These are phyloP conservation scores for Endotricha flammealis DNA, from an alignment of 2,888 invertebrate species.

Conservation along the genomic window DNA sequence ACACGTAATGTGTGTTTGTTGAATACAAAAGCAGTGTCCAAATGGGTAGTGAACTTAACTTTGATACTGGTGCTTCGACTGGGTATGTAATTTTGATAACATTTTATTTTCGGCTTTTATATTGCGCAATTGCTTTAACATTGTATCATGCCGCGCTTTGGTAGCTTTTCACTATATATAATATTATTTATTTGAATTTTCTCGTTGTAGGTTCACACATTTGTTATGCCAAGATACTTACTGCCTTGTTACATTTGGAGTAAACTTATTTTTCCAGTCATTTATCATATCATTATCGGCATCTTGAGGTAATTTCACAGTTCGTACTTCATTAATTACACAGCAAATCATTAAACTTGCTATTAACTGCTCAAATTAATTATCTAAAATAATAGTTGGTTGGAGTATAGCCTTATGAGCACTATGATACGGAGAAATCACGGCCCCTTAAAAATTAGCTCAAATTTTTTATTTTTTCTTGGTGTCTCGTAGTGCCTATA, in stretches of 20 bases:
- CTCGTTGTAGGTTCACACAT: constrained; percentile 33
- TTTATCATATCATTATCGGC: constrained; percentile 49
- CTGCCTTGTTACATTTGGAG: constrained; percentile 47
- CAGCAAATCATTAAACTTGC: constrained; percentile 5
- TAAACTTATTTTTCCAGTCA: constrained; percentile 43
- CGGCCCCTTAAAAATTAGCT: no score
- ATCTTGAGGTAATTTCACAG: constrained; percentile 49
- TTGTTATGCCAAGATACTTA: constrained; percentile 45
- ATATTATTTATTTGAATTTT: constrained; percentile 18
- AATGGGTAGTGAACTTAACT: constrained; percentile 69
- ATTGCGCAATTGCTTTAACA: constrained; percentile 49
- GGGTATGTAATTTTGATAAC: constrained; percentile 38
- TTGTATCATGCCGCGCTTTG: constrained; percentile 16
- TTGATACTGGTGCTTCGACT: constrained; percentile 50
- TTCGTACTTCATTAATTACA: constrained; percentile 12
- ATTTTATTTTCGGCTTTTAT: constrained; percentile 21
- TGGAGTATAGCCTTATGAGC: no score
- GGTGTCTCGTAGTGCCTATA: no score
- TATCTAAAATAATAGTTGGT: no score
- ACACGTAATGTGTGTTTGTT: constrained; percentile 47
- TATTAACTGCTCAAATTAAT: no score
- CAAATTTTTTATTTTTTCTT: no score
- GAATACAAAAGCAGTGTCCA: constrained; percentile 59
- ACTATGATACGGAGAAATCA: no score
- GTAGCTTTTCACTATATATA: constrained; percentile 13